Percentiles rank a stretch among this genome's conserved stretches.
phyloP scores from a whole-genome alignment of 2,888 invertebrate species.

The Cephalotes varians region DNA sequence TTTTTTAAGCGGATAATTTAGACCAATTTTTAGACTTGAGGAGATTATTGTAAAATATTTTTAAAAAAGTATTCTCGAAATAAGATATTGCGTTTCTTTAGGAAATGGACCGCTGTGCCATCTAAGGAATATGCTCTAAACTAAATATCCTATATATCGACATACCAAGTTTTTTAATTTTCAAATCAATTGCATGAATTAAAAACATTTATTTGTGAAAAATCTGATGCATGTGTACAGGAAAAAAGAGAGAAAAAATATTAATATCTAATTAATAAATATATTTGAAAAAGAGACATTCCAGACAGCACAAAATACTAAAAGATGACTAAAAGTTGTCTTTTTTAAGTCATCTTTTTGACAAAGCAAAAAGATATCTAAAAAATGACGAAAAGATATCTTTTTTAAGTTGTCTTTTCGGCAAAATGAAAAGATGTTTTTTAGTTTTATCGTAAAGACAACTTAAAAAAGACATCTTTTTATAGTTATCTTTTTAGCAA shows the following conservation, averaged over 20 bases:
- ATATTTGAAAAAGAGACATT: background rate
- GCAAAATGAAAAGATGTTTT: no score
- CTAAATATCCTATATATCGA: constrained; percentile 11
- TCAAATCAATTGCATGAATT: background rate
- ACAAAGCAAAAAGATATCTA: no score
- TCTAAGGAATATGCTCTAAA: constrained; percentile 6
- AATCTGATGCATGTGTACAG: background rate
- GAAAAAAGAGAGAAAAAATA: background rate
- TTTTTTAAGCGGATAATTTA: background rate
- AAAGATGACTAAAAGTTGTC: no score
- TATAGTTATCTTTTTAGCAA: no score
- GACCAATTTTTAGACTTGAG: background rate
- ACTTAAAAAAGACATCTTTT: no score
- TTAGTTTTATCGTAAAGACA: no score
- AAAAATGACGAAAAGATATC: no score
- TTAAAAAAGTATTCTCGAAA: background rate
- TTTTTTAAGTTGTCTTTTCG: no score
- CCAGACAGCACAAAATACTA: no score
- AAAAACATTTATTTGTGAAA: background rate
- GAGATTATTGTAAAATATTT: background rate
- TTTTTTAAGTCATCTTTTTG: no score
- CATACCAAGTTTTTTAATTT: background rate
- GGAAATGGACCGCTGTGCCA: constrained; percentile 26
- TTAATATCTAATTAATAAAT: background rate
- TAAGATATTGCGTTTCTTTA: background rate